A percentile compares a stretch with the other conserved stretches of the same genome.
Evolutionary conservation across 1,140 invertebrate species (phyloP).

Genomic region (Mesaphorura yosii): DNA sequence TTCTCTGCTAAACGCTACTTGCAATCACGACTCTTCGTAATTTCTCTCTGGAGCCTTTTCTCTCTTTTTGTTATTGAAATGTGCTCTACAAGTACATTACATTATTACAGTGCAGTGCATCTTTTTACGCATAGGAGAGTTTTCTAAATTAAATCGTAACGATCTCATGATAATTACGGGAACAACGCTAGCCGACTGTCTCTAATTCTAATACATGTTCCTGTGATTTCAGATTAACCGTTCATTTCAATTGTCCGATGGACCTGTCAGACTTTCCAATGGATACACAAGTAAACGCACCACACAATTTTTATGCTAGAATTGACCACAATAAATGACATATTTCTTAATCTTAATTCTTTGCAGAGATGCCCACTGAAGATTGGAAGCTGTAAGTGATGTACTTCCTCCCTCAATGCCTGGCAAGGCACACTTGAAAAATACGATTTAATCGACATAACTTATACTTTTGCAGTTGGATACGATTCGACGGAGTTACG

Average conservation of each 20-base stretch:
- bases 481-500: slow-evolving; percentile 69
- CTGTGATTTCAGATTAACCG: slow-evolving; percentile 57
- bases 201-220: not conserved
- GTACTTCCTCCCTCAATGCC: not conserved
- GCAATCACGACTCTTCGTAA: no score
- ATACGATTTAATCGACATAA: not conserved
- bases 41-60: no score
- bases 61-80: no score
- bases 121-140: no score
- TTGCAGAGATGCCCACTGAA: slow-evolving; percentile 62
- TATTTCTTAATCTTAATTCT: not conserved
- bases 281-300: slow-evolving; percentile 50
- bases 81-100: no score
- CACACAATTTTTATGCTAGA: not conserved
- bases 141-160: no score
- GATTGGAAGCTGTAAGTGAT: slow-evolving; percentile 73
- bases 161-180: no score
- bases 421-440: not conserved
- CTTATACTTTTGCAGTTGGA: slow-evolving; percentile 50
- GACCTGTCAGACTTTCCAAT: slow-evolving; percentile 82
- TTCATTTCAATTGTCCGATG: slow-evolving; percentile 86
- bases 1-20: no score
- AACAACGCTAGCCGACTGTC: no score
- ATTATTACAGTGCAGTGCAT: no score
- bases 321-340: not conserved